Base-by-base conservation (phyloP, 2,888 invertebrate genomes). In the Alcis repandata region DNA sequence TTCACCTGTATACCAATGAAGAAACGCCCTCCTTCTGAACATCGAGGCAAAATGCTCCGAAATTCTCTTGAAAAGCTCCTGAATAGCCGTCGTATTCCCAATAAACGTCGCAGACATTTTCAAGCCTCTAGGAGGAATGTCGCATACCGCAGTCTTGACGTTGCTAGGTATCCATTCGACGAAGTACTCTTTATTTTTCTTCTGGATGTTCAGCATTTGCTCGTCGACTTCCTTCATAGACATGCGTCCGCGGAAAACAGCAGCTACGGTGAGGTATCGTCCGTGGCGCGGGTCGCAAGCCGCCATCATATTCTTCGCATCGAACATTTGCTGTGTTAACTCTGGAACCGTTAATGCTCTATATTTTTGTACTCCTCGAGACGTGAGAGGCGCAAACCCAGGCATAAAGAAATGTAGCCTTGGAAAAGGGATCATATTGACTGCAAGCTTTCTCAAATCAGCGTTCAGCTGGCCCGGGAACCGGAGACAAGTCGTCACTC, bases 1-100 rank as follows among this genome's bases (percentile, higher is more conserved):
- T 86, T 98, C 98, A 27, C 98, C 97, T 48, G 98, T 97, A 92
- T 98, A 98, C 98, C 98, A 98, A 94, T 98, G 98, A 77, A 98
- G 94, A 95, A 98, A 98, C 81, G 98, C 98, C 90, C 98, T 98
- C 76, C 98, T 95, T 72, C 98, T 95, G 94, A 98, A 98, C 98
- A 98, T 98, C 76, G 97, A 96, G 9, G 96, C 94, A 82, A 97
- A 97, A 86, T 97, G 97, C 83, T 97, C 97, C 15, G 96, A 95
- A 71, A 97, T 96, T 79, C 98, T 94, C 84, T 97, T 97, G 90
- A 98, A 98, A 64, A 98, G 85, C 83, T 98, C 97, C 82, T 98
- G 97, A 74, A 97, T 97, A 69, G 97, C 97, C 10, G 97, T 97
- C 15, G 96, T 96, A 85, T 97, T 97, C 56, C 97, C 97, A 80